A percentile compares a stretch with the other conserved stretches of the same genome.
phyloP scores from a whole-genome alignment of 2,113 vertebrate genomes.

The Aythya baeri region DNA sequence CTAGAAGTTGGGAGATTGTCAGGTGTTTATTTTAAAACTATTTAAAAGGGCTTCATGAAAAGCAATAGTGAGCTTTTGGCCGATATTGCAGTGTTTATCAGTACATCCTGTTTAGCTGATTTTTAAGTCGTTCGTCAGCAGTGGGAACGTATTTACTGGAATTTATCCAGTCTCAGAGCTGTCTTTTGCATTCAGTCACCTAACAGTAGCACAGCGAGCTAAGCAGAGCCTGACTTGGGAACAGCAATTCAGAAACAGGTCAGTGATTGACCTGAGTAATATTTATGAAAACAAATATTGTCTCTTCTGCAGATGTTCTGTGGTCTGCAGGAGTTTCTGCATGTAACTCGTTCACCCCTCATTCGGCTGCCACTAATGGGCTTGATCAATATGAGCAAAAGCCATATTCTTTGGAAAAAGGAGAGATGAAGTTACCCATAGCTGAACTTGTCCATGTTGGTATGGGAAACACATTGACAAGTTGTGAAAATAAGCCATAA shows the following conservation, averaged over 20 bases:
- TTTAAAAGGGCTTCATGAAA: not conserved
- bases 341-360: not conserved
- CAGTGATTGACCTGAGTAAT: not conserved
- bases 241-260: not conserved
- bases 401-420: not conserved
- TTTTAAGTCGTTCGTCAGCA: not conserved
- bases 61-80: not conserved
- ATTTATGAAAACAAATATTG: not conserved
- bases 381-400: not conserved
- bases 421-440: not conserved
- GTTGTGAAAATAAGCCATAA: not conserved
- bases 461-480: not conserved
- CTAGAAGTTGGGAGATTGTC: not conserved
- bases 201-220: too few relatives aligned
- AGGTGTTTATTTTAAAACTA: not conserved
- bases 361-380: fast-evolving
- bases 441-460: fast-evolving
- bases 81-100: not conserved
- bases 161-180: not conserved
- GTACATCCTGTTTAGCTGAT: slow-evolving; percentile 7
- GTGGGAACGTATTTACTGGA: not conserved
- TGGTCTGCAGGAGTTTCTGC: not conserved
- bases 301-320: not conserved
- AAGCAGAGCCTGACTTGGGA: not conserved
- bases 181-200: not conserved